phyloP scores from a whole-genome alignment of 2,113 vertebrate genomes.

The Sardina pilchardus region DNA sequence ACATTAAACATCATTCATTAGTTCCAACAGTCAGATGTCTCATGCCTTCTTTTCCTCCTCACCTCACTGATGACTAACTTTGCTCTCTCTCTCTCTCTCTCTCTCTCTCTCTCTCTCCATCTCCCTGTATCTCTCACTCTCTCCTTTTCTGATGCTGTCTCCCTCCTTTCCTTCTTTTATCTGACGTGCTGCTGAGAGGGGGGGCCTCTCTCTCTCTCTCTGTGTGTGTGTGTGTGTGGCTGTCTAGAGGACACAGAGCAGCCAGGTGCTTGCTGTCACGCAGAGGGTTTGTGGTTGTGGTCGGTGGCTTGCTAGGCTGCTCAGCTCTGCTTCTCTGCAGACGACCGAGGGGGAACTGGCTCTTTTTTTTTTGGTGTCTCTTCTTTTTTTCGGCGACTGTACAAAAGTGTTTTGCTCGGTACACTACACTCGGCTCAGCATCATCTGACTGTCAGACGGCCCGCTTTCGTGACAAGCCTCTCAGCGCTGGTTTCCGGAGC shows the following conservation, averaged over 20 bases:
- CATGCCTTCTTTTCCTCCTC: background rate
- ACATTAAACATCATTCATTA: background rate
- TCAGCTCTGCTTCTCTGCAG: constrained; percentile 54
- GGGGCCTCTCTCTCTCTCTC: background rate
- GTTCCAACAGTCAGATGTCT: background rate
- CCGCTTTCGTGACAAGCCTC: constrained; percentile 65
- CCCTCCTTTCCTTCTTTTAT: background rate
- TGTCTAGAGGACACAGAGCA: constrained; percentile 59
- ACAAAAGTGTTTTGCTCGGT: constrained; percentile 39
- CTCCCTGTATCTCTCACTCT: background rate
- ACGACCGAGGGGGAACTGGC: constrained; percentile 71
- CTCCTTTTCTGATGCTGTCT: background rate
- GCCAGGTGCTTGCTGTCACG: constrained; percentile 75
- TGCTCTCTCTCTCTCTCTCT: background rate
- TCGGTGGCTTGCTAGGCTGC: constrained; percentile 67
- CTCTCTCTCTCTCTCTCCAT: background rate
- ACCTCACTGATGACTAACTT: background rate
- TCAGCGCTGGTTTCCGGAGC: constrained; percentile 63
- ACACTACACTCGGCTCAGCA: constrained; percentile 48
- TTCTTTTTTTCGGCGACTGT: constrained; percentile 29
- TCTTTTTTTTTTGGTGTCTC: constrained; percentile 55
- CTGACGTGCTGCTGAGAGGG: too few species aligned
- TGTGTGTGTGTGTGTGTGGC: background rate
- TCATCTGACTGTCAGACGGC: constrained; percentile 53
- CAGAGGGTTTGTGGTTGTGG: constrained; percentile 75